Base-by-base conservation (phyloP, 2,113 vertebrate genomes). In the Epinephelus lanceolatus region DNA sequence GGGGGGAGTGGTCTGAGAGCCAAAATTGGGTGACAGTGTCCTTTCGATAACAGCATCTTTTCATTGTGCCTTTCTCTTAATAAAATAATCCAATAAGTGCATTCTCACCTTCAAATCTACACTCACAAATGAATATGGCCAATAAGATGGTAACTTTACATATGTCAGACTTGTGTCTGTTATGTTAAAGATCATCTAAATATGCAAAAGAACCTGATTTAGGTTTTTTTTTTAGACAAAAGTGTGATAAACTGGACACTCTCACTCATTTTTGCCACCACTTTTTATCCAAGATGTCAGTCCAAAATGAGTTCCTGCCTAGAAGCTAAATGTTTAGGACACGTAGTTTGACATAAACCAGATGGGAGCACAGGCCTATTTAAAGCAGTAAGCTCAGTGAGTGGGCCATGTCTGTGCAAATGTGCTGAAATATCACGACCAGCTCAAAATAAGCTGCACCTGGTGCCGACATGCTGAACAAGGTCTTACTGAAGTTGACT, bases 401-500 rank as follows among this genome's bases (percentile, higher is more conserved):
- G 87, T 81, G 72, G 84, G 45, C 57, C 79, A 85, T 72, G 93
- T 94, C 90, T 89, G 85, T 49, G 86, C 90, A 94, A 95, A 95
- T 78, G 88, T 86, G 92, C 93, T 94, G 89, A 94, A 96, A 94
- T 94, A 95, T 94, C 93, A 89, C 0, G 70, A 91, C 77, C 86
- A 82, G 81, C 93, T 93, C 88, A 90, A 94, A 95, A 95, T 94
- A 94, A 94, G 87, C 94, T 91, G 94, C 95, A 95, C 94, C 95
- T 95, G 95, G 94, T 94, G 93, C 91, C 62, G 88, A 90, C 80
- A 83, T 59, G 90, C 81, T 88, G 25, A 87, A 92, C 87, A 84
- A 90, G 90, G 91, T 72, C 85, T 86, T 23, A 75, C 88, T 78
- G 76, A 88, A 87, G 88, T 82, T 83, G 83, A 92, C 89, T 90